Evolutionary conservation across 1,140 invertebrate species (phyloP), one percentile per base, ranked within the genome.

Genomic region (Heterodera schachtii): DNA sequence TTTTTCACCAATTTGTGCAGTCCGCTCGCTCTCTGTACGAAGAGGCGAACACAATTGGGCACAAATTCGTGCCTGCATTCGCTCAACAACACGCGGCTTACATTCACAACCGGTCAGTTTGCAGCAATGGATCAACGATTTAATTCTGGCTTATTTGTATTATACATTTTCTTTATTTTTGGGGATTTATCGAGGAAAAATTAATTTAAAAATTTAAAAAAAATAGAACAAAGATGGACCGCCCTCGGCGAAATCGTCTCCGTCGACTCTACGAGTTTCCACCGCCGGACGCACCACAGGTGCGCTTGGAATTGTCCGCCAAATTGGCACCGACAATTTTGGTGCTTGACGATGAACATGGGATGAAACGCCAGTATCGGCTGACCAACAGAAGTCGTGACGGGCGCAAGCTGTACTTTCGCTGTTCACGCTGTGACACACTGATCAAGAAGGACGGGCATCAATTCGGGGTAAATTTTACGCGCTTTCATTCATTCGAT

Each of bases 351-450:
- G 85, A 86, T 49, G 78, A 86, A 69, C 71, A 86, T 60, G 85
- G 85, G 21, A 41, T 85, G 79, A 86, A 86, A 71, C 83, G 85
- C 8, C 85, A 86, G 74, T 86, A 87, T 74, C 83, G 85, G 11
- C 67, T 86, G 83, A 86, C 85, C 3, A 86, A 86, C 57, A 80
- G 75, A 67, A 79, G 75, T 16, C 52, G 78, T 43, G 85, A 86
- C 70, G 85, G 85, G 21, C 74, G 85, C 8, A 86, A 86, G 70
- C 21, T 86, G n/a, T 86, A 86, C 75, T 86, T 86, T 74, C 85
- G 85, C 19, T 86, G 85, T 69, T 86, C 85, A 9, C 78, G 81
- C 7, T 86, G 85, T 75, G 85, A 86, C 75, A 86, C 85, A 13
- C 52, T 87, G 6, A 85, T 85, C 60, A 81, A 84, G 19, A 66